Evolutionary conservation across 2,888 invertebrate species (phyloP).

Genomic region (Lycia hirtaria): DNA sequence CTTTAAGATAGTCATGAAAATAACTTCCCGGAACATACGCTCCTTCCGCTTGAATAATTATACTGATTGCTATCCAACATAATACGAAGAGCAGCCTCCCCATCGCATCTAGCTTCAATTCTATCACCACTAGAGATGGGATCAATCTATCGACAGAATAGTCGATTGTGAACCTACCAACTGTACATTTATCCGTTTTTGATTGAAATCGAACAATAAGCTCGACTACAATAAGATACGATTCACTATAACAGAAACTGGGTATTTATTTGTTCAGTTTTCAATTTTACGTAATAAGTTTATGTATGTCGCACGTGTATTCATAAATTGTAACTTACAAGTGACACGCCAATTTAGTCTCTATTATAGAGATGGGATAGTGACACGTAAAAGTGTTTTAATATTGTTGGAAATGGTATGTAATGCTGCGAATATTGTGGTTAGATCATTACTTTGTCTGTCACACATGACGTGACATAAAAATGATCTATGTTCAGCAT

Average conservation of each 20-base stretch:
- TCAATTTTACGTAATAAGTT: not conserved
- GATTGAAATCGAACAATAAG: slow-evolving; percentile 16
- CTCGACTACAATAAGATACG: not conserved
- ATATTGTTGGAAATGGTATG: not conserved
- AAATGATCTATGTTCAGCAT: slow-evolving; percentile 2
- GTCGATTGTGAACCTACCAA: slow-evolving; percentile 1
- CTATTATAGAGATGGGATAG: not conserved
- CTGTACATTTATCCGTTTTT: slow-evolving; percentile 10
- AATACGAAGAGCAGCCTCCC: slow-evolving; percentile 24
- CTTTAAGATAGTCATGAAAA: slow-evolving; percentile 70
- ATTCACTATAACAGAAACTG: slow-evolving; percentile 1
- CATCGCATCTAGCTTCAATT: slow-evolving; percentile 30
- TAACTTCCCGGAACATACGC: slow-evolving; percentile 12
- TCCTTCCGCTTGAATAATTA: slow-evolving; percentile 17
- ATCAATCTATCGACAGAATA: slow-evolving; percentile 3
- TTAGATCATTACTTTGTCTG: not conserved
- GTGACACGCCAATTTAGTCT: not conserved
- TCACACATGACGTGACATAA: not conserved
- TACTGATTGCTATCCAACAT: slow-evolving; percentile 19
- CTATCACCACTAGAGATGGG: slow-evolving; percentile 29
- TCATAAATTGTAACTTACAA: not conserved
- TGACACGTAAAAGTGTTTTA: slow-evolving; percentile 1
- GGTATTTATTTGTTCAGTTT: not conserved
- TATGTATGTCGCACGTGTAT: not conserved
- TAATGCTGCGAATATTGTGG: not conserved